A percentile compares a stretch with the other conserved stretches of the same genome.
phyloP scores from a whole-genome alignment of 2,888 invertebrate genomes.

The Lepidochrysops patricia region DNA sequence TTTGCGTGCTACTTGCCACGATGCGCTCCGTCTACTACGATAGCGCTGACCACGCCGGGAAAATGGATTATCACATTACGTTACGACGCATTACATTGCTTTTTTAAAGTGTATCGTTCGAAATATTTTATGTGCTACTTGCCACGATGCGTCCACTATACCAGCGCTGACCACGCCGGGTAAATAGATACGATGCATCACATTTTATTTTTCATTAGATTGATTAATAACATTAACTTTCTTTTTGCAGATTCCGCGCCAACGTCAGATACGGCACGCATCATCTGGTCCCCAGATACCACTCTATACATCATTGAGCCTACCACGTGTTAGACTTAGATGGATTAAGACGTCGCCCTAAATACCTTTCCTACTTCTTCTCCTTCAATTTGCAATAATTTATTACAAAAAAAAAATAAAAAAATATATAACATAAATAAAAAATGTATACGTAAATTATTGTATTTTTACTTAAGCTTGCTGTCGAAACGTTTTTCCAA shows the following conservation, averaged over 20 bases:
- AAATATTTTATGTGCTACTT: too few relatives aligned
- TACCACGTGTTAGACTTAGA: background rate
- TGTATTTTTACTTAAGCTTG: too few relatives aligned
- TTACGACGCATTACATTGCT: background rate
- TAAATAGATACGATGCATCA: too few relatives aligned
- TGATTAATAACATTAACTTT: background rate
- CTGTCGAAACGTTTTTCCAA: too few relatives aligned
- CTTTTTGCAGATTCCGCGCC: conserved; percentile 54
- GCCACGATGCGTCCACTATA: too few relatives aligned
- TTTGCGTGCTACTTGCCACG: too few relatives aligned
- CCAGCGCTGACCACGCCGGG: background rate
- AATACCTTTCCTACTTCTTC: background rate
- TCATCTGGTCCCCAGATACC: conserved; percentile 34
- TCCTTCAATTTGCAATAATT: background rate
- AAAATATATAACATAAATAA: background rate
- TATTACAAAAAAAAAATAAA: background rate
- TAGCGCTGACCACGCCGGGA: too few relatives aligned
- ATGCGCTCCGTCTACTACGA: too few relatives aligned
- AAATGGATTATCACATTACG: background rate
- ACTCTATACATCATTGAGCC: conserved; percentile 29
- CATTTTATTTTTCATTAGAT: background rate
- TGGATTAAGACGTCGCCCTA: background rate
- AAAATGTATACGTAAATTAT: background rate
- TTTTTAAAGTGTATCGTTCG: too few relatives aligned
- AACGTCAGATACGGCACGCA: conserved; percentile 42